These are phyloP conservation scores for Macrosoma leucophasiata DNA, from an alignment of 2,888 invertebrate species.

Conservation along the genomic window DNA sequence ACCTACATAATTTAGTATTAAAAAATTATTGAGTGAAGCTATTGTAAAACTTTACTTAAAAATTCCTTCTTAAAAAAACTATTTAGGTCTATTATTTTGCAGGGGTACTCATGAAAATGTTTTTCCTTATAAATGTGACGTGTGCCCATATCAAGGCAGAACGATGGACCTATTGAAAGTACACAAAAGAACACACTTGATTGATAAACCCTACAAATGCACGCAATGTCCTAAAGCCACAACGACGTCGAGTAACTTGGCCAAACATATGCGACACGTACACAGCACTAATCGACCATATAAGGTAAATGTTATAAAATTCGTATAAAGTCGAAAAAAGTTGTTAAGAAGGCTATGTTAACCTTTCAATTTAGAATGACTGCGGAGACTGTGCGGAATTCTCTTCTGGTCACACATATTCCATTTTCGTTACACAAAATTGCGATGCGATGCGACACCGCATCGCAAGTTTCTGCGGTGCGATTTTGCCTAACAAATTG, in stretches of 20 bases:
- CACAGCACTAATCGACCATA: constrained; percentile 57
- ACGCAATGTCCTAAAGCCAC: constrained; percentile 56
- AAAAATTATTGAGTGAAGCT: too few species aligned
- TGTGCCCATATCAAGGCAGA: constrained; percentile 59
- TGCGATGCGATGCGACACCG: too few species aligned
- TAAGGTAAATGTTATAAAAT: constrained; percentile 40
- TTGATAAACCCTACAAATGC: constrained; percentile 61
- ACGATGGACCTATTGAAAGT: constrained; percentile 60
- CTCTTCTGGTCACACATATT: too few species aligned
- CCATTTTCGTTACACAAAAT: too few species aligned
- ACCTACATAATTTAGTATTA: background rate
- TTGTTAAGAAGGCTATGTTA: too few species aligned
- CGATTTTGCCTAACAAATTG: too few species aligned
- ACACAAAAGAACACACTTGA: constrained; percentile 56
- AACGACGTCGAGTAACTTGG: constrained; percentile 59
- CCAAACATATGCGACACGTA: constrained; percentile 61
- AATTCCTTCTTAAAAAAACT: constrained; percentile 10
- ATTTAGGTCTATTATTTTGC: constrained; percentile 16
- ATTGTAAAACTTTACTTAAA: constrained; percentile 8
- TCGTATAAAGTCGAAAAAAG: too few species aligned
- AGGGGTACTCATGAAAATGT: constrained; percentile 55
- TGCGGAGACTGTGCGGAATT: too few species aligned
- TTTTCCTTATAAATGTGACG: constrained; percentile 62
- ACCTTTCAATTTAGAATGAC: too few species aligned
- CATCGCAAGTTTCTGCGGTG: too few species aligned